These are phyloP conservation scores for Molorchus minor DNA, from an alignment of 2,888 invertebrate species.

Conservation along the genomic window DNA sequence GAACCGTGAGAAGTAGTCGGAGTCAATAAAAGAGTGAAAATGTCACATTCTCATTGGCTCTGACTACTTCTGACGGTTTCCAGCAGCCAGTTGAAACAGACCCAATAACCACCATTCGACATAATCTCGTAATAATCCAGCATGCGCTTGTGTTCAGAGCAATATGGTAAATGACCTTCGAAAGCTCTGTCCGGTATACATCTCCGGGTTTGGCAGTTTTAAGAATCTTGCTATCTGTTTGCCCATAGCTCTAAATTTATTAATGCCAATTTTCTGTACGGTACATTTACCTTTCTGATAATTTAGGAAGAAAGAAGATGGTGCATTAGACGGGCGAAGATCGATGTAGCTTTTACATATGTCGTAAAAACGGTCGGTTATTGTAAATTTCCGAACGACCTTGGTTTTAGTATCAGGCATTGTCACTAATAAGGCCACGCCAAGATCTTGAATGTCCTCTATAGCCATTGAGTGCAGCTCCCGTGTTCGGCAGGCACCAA, in stretches of 20 bases:
- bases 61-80: no score
- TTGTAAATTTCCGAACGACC: conserved; percentile 26
- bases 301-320: no score
- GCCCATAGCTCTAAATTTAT: conserved; percentile 23
- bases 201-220: no score
- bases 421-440: conserved; percentile 19
- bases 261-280: conserved; percentile 28
- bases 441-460: conserved; percentile 27
- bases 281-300: no score
- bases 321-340: conserved; percentile 16
- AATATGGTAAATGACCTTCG: conserved; percentile 8
- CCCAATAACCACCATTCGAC: no score
- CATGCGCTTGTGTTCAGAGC: no score
- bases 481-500: conserved; percentile 28
- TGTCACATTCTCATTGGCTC: no score
- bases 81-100: no score
- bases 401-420: conserved; percentile 32
- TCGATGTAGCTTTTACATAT: conserved; percentile 23
- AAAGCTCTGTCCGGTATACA: conserved; percentile 17
- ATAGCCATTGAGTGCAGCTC: conserved; percentile 30
- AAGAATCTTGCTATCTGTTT: conserved; percentile 28
- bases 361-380: conserved; percentile 23
- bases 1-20: no score
- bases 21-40: no score
- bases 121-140: no score